These are phyloP conservation scores for Isoperla grammatica DNA, from an alignment of 2,888 invertebrate genomes.

Conservation along the genomic window DNA sequence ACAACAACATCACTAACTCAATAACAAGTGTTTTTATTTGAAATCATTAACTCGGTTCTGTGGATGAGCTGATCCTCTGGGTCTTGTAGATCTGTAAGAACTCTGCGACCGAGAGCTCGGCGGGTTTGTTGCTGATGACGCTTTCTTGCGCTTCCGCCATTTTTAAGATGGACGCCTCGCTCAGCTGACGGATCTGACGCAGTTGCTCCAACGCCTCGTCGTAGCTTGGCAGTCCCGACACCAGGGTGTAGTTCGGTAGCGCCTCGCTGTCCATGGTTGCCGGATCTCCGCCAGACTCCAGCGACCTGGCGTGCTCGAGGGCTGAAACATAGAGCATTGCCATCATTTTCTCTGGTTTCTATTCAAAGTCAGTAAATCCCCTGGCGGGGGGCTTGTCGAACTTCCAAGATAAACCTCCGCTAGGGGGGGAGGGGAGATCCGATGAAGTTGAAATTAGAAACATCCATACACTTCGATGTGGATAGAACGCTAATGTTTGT, in stretches of 20 bases:
- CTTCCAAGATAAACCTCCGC: no score
- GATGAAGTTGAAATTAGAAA: no score
- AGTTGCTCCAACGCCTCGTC: conserved; percentile 58
- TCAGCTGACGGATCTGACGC: conserved; percentile 41
- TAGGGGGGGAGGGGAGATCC: no score
- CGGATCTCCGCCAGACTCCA: conserved; percentile 20
- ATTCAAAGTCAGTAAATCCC: no score
- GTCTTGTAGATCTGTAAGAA: conserved; percentile 41
- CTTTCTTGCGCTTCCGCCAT: conserved; percentile 15
- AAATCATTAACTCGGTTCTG: no score
- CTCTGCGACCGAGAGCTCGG: conserved; percentile 41
- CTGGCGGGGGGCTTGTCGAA: no score
- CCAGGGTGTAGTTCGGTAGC: conserved; percentile 57
- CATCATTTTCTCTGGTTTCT: no score
- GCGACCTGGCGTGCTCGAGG: conserved; percentile 16
- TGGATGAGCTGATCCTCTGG: conserved; percentile 6
- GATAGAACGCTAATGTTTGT: no score
- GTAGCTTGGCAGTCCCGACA: conserved; percentile 59
- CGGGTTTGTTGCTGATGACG: conserved; percentile 23
- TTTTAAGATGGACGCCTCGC: conserved; percentile 21
- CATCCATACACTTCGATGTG: no score
- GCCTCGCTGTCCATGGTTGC: conserved; percentile 32
- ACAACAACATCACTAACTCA: no score
- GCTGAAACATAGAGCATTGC: conserved; percentile 22
- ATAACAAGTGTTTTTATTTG: no score